A percentile compares a stretch with the other conserved stretches of the same genome.
Evolutionary conservation across 1,140 invertebrate species (phyloP).

Genomic region (Nephila pilipes): DNA sequence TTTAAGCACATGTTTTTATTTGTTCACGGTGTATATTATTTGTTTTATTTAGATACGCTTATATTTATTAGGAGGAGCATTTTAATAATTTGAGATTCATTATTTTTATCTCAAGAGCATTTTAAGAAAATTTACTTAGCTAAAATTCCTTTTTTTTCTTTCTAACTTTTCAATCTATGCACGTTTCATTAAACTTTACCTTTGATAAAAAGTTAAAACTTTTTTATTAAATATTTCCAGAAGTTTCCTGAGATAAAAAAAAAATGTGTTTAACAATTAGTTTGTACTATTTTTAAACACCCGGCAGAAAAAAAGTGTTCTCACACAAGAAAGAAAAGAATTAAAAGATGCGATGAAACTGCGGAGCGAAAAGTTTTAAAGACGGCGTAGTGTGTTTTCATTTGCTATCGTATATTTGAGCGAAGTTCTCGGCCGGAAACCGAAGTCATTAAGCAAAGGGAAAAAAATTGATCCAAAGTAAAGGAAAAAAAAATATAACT

Average conservation of each 20-base stretch:
- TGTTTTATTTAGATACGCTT: too few relatives aligned
- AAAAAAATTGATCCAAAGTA: neutral
- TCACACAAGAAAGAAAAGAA: neutral
- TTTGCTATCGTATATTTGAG: neutral
- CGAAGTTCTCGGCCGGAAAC: neutral
- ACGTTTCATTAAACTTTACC: too few relatives aligned
- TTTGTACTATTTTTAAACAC: neutral
- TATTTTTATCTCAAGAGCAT: neutral
- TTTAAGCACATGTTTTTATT: too few relatives aligned
- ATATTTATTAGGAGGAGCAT: too few relatives aligned
- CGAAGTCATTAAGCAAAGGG: neutral
- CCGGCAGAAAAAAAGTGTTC: neutral
- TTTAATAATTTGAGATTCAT: too few relatives aligned
- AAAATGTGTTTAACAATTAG: neutral
- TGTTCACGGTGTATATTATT: too few relatives aligned
- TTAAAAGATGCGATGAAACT: neutral
- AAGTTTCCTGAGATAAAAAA: neutral
- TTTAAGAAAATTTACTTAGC: neutral
- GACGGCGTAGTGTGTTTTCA: neutral
- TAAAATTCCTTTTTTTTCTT: too few relatives aligned
- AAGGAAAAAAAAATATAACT: neutral
- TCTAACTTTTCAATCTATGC: too few relatives aligned
- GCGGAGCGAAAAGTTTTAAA: constrained; percentile 1
- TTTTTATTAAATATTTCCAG: too few relatives aligned
- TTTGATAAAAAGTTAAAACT: too few relatives aligned